Base-by-base conservation (phyloP, 2,113 vertebrate genomes). In the Sialia sialis region DNA sequence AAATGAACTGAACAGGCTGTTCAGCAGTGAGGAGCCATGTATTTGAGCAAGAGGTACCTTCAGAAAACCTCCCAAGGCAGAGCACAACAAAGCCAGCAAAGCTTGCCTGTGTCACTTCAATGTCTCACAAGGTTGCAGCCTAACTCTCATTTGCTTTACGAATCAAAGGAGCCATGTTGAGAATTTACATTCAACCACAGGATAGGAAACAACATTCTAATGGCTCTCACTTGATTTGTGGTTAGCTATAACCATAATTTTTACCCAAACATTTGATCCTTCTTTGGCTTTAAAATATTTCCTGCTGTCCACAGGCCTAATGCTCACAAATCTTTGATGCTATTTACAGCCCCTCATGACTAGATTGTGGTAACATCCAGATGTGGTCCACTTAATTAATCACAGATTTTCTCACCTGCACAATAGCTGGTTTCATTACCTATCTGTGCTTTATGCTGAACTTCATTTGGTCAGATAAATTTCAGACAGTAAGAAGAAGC, bases 221-320 rank as follows among this genome's bases (percentile, higher is more conserved):
- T 66, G 63, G 95, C 84, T 85, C 84, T 97, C 96, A 84, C 80
- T 94, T 90, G 94, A 94, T 85, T 95, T 96, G 93, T 59, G 79
- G 94, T 95, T 94, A 89, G 83, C 74, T 87, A 74, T 94, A 23
- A 5, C 83, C 84, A 63, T 96, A 93, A 95, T 95, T 95, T 96
- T 94, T 92, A 93, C 88, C 94, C 94, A 97, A 97, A 97, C 94
- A 96, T 94, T 94, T 85, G 84, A 95, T 94, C 95, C 96, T 92
- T 77, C 94, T 95, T 96, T 81, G 78, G 95, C 77, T 81, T 94
- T 87, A 95, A 91, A 87, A 80, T 95, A 95, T 89, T 97, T 97
- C 97, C 96, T 97, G 95, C 90, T 94, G 80, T 91, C 39, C 8
- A 93, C 77, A 86, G 89, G 89, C 90, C 87, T 92, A 87, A 73